Evolutionary conservation across 2,113 vertebrate genomes (phyloP).

Genomic region (Pontoporia blainvillei): DNA sequence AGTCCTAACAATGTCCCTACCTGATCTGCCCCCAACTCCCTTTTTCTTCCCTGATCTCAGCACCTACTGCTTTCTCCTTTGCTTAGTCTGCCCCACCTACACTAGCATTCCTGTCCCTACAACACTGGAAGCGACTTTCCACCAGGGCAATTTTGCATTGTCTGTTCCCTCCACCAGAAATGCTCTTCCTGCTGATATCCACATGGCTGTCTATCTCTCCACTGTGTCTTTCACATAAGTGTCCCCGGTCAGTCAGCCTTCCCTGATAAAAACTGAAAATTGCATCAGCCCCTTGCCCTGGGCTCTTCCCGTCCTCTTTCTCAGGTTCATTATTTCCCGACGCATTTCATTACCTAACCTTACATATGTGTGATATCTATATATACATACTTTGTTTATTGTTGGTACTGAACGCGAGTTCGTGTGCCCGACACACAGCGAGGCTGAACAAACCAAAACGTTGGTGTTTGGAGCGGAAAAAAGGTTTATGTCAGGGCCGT

Average conservation of each 20-base stretch:
- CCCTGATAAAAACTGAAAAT: background rate
- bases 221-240: background rate
- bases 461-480: background rate
- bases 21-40: rapidly evolving
- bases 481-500: background rate
- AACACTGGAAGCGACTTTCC: background rate
- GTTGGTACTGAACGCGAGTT: background rate
- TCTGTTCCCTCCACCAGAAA: background rate
- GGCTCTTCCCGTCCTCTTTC: background rate
- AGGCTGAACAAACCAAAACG: background rate
- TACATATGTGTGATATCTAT: no score
- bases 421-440: rapidly evolving
- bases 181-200: background rate
- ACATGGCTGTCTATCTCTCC: background rate
- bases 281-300: background rate
- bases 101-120: background rate
- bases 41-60: background rate
- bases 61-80: background rate
- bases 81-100: background rate
- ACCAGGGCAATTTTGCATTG: background rate
- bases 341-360: background rate
- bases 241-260: background rate
- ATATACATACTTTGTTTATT: background rate
- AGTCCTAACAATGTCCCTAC: background rate
- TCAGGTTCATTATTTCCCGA: background rate